phyloP scores from a whole-genome alignment of 2,888 invertebrate species.

The Cotesia congregata region DNA sequence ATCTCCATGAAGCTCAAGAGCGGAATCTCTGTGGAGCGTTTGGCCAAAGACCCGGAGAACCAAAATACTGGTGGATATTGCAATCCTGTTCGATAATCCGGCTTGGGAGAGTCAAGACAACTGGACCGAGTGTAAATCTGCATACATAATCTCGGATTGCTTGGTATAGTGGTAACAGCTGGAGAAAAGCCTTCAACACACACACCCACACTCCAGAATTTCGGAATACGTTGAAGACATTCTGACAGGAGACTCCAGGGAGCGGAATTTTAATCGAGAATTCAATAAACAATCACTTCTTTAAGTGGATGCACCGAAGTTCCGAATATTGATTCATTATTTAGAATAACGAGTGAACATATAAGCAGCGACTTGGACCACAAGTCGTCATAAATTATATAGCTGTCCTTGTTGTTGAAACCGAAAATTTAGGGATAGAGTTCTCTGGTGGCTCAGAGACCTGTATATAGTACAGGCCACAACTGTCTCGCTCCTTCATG shows the following conservation, averaged over 20 bases:
- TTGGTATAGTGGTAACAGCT: constrained; percentile 26
- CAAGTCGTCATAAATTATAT: constrained; percentile 61
- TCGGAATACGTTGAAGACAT: too few relatives aligned
- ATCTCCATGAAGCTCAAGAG: too few relatives aligned
- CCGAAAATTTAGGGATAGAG: not conserved
- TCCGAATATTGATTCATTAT: too few relatives aligned
- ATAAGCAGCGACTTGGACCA: not conserved
- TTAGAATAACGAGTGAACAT: too few relatives aligned
- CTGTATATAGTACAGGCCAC: constrained; percentile 9
- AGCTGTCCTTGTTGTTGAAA: constrained; percentile 43
- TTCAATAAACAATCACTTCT: too few relatives aligned
- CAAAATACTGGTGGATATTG: not conserved
- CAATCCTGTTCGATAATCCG: constrained; percentile 30
- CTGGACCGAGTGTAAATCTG: constrained; percentile 52
- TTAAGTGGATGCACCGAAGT: too few relatives aligned
- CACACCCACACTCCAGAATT: not conserved
- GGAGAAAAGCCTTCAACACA: constrained; percentile 34
- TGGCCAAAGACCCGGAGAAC: not conserved
- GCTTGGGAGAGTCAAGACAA: constrained; percentile 48
- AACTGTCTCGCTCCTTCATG: not conserved
- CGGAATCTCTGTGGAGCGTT: not conserved
- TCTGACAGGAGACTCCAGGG: too few relatives aligned
- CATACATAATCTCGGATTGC: constrained; percentile 48
- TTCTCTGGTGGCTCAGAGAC: not conserved
- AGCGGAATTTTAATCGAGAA: too few relatives aligned